Base-by-base conservation (phyloP, 2,113 vertebrate genomes). In the Triplophysa dalaica region DNA sequence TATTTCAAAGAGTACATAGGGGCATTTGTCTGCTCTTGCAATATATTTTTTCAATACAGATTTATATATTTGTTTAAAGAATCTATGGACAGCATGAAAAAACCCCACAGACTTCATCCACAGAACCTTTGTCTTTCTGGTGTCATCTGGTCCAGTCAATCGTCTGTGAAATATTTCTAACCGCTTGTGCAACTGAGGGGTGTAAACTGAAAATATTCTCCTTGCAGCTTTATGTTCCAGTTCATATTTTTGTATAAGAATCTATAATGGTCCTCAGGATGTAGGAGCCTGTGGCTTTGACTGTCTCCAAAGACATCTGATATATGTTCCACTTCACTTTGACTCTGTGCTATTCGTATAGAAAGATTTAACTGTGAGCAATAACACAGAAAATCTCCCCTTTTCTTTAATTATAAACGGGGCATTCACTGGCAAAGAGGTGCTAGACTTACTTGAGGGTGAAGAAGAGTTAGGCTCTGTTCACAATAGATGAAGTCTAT, bases 351-450 rank as follows among this genome's bases (percentile, higher is more conserved):
- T 38, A 3, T 38, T 38, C 0, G 6, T 5, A 38, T 38, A 38
- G 33, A 38, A 33, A 67, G 79, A 56, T 48, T 72, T 24, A 75
- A 64, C 41, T 43, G 63, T 61, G 61, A 22, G 21, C 45, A 72
- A 70, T 64, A 73, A 56, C 50, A 56, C 41, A 67, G 67, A 60
- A 77, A 64, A 8, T 56, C 9, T 73, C 19, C 38, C 24, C 60
- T 38, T 21, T 66, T 48, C 19, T 60, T 84, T 75, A 82, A 79
- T 79, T 82, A 78, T 50, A 82, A 76, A 77, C 77, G 50, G 70
- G 52, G 62, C 43, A 56, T 33, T 50, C 22, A 26, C 17, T 45
- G 38, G 74, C 67, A 62, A 61, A 61, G n/a, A 29, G 14, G 0
- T 33, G 38, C n/a, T 12, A 41, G 70, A 75, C 61, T 61, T 17